Conservation (phyloP, 2,113 vertebrate species). For the Bos javanicus region DNA sequence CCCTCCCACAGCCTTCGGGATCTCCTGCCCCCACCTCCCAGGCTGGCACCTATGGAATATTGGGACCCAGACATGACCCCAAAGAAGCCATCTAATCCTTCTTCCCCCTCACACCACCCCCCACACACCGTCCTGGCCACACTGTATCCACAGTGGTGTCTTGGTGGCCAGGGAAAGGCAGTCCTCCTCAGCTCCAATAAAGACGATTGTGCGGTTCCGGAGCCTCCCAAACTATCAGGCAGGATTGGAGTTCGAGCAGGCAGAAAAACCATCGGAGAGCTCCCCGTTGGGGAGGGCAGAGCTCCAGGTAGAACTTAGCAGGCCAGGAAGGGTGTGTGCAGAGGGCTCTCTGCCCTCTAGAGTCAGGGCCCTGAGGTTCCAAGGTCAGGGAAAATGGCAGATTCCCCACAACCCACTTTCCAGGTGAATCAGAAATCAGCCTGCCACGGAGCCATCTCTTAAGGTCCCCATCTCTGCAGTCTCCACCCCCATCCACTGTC, state of each 20-base stretch:
- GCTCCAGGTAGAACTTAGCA: not conserved
- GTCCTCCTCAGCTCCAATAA: not conserved
- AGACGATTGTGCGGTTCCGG: not conserved
- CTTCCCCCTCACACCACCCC: not conserved
- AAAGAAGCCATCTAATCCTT: not conserved
- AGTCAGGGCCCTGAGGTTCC: not conserved
- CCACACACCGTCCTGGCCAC: not conserved
- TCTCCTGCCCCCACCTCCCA: not conserved
- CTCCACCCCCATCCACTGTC: not conserved
- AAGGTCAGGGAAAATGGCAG: not conserved
- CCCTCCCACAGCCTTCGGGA: not conserved
- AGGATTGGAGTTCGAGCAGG: not conserved
- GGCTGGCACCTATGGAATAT: not conserved
- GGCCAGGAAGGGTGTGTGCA: not conserved
- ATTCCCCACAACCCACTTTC: not conserved
- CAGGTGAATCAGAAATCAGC: not conserved
- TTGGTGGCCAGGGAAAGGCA: not conserved
- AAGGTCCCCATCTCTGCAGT: not conserved
- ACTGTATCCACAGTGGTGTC: not conserved
- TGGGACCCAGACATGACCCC: not conserved
- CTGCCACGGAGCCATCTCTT: not conserved
- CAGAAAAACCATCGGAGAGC: not conserved
- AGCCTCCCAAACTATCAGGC: not conserved
- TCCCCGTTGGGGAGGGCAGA: not conserved
- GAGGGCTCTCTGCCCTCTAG: not conserved